Evolutionary conservation across 92 coral and sea anemone species (phyloP).

Genomic region (Phenganax marumi): DNA sequence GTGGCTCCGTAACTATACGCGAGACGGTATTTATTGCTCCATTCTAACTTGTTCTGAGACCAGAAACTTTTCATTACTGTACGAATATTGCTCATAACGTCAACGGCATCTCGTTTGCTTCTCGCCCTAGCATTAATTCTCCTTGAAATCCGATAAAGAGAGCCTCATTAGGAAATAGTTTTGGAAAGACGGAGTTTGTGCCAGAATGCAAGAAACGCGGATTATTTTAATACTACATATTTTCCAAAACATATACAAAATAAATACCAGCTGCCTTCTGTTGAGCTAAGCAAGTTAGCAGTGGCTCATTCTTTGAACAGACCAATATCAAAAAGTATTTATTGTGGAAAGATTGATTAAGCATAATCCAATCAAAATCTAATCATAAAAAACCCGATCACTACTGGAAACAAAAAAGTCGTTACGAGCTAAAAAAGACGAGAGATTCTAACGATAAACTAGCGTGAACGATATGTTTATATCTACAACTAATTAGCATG

Average conservation of each 20-base stretch:
- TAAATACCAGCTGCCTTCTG: not conserved
- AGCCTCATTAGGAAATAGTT: too few relatives aligned
- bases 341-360: too few relatives aligned
- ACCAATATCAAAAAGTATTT: not conserved
- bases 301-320: constrained; percentile 15
- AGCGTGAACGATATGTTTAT: constrained; percentile 30
- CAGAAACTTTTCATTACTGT: too few relatives aligned
- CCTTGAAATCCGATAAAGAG: too few relatives aligned
- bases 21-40: too few relatives aligned
- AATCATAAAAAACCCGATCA: constrained; percentile 20
- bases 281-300: not conserved
- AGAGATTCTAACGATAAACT: constrained; percentile 8
- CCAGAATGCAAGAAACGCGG: not conserved
- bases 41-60: too few relatives aligned
- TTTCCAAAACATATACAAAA: not conserved
- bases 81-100: too few relatives aligned
- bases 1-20: too few relatives aligned
- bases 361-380: constrained; percentile 25
- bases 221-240: constrained; percentile 9
- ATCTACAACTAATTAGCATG: constrained; percentile 37
- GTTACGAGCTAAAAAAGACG: constrained; percentile 11
- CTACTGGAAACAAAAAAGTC: not conserved
- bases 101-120: too few relatives aligned
- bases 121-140: too few relatives aligned
- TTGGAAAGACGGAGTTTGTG: not conserved